A percentile compares a stretch with the other conserved stretches of the same genome.
These are phyloP conservation scores for Semicossyphus pulcher DNA, from an alignment of 2,113 vertebrate species.

Conservation along the genomic window DNA sequence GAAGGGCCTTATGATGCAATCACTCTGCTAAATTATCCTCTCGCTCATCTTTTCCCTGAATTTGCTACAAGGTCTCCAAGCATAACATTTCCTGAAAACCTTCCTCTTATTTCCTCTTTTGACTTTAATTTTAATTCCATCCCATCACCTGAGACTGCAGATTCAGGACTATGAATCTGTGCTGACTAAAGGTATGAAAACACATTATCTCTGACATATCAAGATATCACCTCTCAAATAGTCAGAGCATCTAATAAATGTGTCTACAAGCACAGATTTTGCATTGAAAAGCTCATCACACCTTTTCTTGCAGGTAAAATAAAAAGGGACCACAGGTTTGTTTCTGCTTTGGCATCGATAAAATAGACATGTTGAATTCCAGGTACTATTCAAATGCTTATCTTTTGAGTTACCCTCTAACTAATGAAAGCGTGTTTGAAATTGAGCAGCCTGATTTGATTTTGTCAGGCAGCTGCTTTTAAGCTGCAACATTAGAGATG, in stretches of 20 bases:
- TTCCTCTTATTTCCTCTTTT: neutral
- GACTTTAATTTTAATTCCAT: neutral
- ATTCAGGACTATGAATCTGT: neutral
- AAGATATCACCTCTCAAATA: slow-evolving; percentile 12
- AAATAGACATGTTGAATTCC: too few species aligned
- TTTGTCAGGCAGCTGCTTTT: neutral
- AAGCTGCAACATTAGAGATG: neutral
- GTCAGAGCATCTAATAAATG: neutral
- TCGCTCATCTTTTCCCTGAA: neutral
- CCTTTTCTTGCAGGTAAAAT: neutral
- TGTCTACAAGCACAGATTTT: slow-evolving; percentile 3
- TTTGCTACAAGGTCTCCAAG: neutral
- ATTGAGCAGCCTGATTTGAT: too few species aligned
- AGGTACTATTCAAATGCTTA: too few species aligned
- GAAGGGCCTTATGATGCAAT: neutral
- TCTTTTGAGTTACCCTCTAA: neutral
- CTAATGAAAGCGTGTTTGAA: neutral
- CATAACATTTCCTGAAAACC: neutral
- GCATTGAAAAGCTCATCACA: neutral
- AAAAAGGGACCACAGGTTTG: neutral
- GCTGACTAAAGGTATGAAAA: neutral
- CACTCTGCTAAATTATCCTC: neutral
- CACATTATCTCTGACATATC: neutral
- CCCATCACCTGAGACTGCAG: neutral
- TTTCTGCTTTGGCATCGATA: too few species aligned